These are phyloP conservation scores for Tetramorium parvispinum DNA, from an alignment of 1,140 invertebrate species.

Conservation along the genomic window DNA sequence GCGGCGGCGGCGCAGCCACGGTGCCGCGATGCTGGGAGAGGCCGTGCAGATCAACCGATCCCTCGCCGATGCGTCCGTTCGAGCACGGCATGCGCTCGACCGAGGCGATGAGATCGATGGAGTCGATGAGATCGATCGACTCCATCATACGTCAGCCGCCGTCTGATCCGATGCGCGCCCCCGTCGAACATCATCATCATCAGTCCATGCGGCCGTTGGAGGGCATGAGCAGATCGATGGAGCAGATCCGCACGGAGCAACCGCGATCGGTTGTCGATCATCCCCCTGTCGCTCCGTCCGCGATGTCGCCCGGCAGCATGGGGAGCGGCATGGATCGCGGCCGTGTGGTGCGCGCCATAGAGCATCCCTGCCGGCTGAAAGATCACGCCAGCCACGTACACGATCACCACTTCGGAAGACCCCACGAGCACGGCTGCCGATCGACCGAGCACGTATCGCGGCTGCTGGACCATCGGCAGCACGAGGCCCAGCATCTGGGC, in stretches of 20 bases:
- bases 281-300: constrained; percentile 26
- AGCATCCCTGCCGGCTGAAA: constrained; percentile 82
- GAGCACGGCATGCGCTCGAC: constrained; percentile 82
- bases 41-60: constrained; percentile 83
- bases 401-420: constrained; percentile 78
- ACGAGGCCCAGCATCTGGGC: constrained; percentile 72
- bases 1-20: constrained; percentile 48
- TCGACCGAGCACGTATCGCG: constrained; percentile 82
- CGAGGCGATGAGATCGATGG: constrained; percentile 83
- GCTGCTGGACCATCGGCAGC: constrained; percentile 78
- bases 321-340: constrained; percentile 70
- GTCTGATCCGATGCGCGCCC: constrained; percentile 64
- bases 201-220: constrained; percentile 79
- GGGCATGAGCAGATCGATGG: constrained; percentile 72
- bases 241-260: constrained; percentile 78
- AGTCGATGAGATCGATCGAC: constrained; percentile 83
- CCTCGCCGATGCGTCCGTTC: constrained; percentile 83
- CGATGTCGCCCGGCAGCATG: constrained; percentile 63
- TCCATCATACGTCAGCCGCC: constrained; percentile 77
- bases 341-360: constrained; percentile 77
- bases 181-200: constrained; percentile 75
- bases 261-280: constrained; percentile 70
- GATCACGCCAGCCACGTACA: constrained; percentile 80
- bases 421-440: constrained; percentile 82
- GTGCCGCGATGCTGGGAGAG: constrained; percentile 83